phyloP scores from a whole-genome alignment of 2,113 vertebrate species.

The Myotis davidii region DNA sequence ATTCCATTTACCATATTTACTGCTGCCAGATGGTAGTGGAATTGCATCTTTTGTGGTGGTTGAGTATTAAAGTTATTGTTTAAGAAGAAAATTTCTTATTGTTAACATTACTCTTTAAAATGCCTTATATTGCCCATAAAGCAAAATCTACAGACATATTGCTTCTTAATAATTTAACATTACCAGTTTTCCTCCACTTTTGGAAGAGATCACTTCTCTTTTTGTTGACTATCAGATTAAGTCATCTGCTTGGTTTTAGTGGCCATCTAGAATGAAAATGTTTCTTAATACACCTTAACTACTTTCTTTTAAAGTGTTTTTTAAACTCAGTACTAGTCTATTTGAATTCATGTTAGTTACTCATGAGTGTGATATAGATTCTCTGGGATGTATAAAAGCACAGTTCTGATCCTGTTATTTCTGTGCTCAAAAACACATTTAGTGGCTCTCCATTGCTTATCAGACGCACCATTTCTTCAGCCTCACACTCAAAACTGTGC shows the following conservation, averaged over 20 bases:
- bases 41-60: neutral
- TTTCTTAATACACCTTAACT: conserved; percentile 31
- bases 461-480: neutral
- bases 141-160: conserved; percentile 3
- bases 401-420: neutral
- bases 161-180: conserved; percentile 12
- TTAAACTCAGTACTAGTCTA: neutral
- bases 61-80: neutral
- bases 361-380: neutral
- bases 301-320: conserved; percentile 43
- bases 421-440: neutral
- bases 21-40: neutral
- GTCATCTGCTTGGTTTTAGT: conserved; percentile 50
- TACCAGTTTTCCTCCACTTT: conserved; percentile 17
- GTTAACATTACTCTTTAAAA: conserved; percentile 9
- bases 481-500: neutral
- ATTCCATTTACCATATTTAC: neutral
- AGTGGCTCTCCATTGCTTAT: neutral
- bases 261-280: conserved; percentile 26
- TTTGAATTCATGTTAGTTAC: neutral
- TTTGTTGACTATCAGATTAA: conserved; percentile 56
- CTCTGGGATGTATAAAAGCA: neutral
- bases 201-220: conserved; percentile 38
- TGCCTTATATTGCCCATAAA: conserved; percentile 16
- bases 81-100: neutral